These are phyloP conservation scores for Peucedramus taeniatus DNA, from an alignment of 2,113 vertebrate species.

Conservation along the genomic window DNA sequence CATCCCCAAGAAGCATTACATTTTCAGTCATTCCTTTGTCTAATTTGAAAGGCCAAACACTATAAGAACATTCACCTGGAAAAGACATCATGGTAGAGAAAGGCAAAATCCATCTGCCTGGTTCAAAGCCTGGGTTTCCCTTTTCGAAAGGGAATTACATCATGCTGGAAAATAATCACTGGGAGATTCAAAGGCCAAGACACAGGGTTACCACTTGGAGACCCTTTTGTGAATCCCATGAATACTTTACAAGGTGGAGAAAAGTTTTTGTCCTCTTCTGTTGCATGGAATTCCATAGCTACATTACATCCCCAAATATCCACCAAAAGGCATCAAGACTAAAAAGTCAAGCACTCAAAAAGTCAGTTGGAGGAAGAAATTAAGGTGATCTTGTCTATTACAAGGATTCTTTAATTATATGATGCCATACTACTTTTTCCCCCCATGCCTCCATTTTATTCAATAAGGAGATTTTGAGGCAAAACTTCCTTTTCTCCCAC, in stretches of 20 bases:
- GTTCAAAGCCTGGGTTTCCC: neutral
- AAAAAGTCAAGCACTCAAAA: neutral
- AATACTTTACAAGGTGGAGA: neutral
- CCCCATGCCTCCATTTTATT: neutral
- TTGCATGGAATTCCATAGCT: neutral
- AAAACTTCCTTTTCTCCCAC: neutral
- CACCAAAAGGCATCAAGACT: neutral
- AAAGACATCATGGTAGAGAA: neutral
- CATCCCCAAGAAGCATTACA: neutral
- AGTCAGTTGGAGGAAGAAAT: neutral
- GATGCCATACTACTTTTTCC: fast-evolving
- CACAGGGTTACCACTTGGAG: neutral
- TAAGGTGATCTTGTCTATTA: neutral
- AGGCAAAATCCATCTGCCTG: neutral
- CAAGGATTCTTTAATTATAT: neutral
- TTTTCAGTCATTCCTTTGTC: neutral
- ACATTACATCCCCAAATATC: neutral
- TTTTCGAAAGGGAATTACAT: neutral
- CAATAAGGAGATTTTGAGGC: neutral
- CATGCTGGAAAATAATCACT: neutral
- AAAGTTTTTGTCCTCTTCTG: neutral
- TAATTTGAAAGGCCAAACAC: neutral
- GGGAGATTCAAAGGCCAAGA: neutral
- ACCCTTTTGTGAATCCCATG: neutral
- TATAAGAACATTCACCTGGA: neutral